These are phyloP conservation scores for Poecilia velifera DNA, from an alignment of 2,797 vertebrate species.

Conservation along the genomic window DNA sequence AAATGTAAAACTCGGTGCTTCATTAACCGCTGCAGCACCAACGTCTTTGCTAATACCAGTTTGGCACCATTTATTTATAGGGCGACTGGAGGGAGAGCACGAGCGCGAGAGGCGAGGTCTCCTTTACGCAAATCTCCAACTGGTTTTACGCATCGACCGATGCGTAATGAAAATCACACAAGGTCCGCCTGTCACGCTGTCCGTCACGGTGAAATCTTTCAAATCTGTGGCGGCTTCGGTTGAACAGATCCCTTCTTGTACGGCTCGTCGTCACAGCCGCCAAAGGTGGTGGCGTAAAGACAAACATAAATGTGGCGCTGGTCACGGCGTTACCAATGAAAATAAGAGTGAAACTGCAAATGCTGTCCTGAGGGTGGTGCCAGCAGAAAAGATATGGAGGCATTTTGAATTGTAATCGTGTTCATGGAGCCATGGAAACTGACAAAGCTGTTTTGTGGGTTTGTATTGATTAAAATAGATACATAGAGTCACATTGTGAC, in stretches of 20 bases:
- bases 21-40: conserved; percentile 51
- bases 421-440: conserved; percentile 9
- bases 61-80: conserved; percentile 39
- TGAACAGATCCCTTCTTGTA: neutral
- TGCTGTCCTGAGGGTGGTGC: conserved; percentile 47
- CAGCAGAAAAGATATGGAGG: conserved; percentile 21
- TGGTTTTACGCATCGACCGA: conserved; percentile 1
- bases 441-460: neutral
- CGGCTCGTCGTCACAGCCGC: neutral
- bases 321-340: neutral
- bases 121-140: conserved; percentile 32
- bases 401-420: conserved; percentile 7
- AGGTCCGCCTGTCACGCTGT: neutral
- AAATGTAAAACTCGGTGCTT: conserved; percentile 52
- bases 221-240: neutral
- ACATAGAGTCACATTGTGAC: neutral
- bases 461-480: neutral
- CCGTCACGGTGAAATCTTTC: neutral
- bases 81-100: conserved; percentile 1
- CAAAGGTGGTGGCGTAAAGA: neutral
- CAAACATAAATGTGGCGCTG: neutral
- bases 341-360: conserved; percentile 21
- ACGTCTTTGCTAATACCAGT: conserved; percentile 40
- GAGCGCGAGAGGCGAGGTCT: conserved; percentile 33
- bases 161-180: conserved; percentile 9